Evolutionary conservation across 1,140 invertebrate species (phyloP).

Genomic region (Meloidogyne hapla): DNA sequence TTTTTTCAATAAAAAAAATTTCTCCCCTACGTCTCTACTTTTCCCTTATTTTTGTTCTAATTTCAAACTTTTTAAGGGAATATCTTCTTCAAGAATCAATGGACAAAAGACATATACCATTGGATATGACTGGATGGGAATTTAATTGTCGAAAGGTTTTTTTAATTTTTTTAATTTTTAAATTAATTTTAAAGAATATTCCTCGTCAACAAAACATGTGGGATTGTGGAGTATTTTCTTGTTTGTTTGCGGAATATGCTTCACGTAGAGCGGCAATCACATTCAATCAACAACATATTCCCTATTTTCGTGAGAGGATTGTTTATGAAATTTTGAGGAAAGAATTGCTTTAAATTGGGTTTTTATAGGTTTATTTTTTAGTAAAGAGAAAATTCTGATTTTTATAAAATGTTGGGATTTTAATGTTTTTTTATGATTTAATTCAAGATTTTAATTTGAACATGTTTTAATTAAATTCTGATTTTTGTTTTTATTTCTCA

Average conservation of each 20-base stretch:
- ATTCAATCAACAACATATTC: slow-evolving; percentile 79
- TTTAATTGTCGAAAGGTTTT: slow-evolving; percentile 29
- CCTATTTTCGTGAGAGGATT: slow-evolving; percentile 86
- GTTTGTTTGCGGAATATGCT: slow-evolving; percentile 75
- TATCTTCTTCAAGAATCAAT: slow-evolving; percentile 12
- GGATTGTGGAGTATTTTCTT: slow-evolving; percentile 95
- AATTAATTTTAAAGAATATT: slow-evolving; percentile 71
- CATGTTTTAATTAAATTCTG: too few relatives aligned
- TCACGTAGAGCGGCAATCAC: slow-evolving; percentile 73
- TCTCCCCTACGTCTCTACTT: too few relatives aligned
- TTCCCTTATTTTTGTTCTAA: too few relatives aligned
- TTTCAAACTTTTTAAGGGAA: slow-evolving; percentile 6
- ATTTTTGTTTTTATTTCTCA: too few relatives aligned
- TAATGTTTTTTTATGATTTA: too few relatives aligned
- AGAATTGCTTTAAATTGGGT: slow-evolving; percentile 45
- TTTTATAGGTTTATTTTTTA: too few relatives aligned
- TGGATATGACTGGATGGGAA: slow-evolving; percentile 31
- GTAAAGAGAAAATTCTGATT: too few relatives aligned
- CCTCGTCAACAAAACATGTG: slow-evolving; percentile 95
- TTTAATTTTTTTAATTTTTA: neutral
- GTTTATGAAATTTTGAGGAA: slow-evolving; percentile 77
- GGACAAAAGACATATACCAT: slow-evolving; percentile 22
- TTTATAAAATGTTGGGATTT: too few relatives aligned
- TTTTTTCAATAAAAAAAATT: too few relatives aligned
- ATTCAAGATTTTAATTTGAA: too few relatives aligned